These are phyloP conservation scores for Eupleurogrammus muticus DNA, from an alignment of 2,797 vertebrate genomes.

Conservation along the genomic window DNA sequence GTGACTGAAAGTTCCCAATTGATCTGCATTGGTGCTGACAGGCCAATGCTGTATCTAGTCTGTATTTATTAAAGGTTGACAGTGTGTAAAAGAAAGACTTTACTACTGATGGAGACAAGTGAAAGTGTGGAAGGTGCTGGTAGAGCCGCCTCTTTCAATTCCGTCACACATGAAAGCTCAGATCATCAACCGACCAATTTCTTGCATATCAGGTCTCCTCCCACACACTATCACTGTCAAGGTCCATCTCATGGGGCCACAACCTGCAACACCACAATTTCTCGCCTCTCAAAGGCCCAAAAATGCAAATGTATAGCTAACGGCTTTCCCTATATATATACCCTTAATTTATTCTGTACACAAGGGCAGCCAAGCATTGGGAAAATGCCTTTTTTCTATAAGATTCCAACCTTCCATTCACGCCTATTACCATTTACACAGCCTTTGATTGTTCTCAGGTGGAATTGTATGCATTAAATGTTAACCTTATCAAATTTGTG, in stretches of 20 bases:
- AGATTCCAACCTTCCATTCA: conserved; percentile 7
- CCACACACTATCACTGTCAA: conserved; percentile 37
- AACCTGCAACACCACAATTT: conserved; percentile 43
- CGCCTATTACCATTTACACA: conserved; percentile 20
- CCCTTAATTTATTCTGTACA: conserved; percentile 62
- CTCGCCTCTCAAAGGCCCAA: conserved; percentile 38
- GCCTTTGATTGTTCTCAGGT: conserved; percentile 50
- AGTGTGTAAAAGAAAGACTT: conserved; percentile 59
- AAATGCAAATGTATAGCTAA: conserved; percentile 63
- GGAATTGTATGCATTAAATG: conserved; percentile 40
- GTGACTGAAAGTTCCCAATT: conserved; percentile 49
- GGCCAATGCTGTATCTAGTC: conserved; percentile 61
- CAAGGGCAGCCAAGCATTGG: conserved; percentile 42
- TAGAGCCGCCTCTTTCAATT: conserved; percentile 56
- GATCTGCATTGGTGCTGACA: conserved; percentile 63
- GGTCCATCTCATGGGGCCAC: conserved; percentile 44
- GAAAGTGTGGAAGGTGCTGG: conserved; percentile 36
- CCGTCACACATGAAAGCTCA: conserved; percentile 64
- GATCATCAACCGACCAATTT: conserved; percentile 54
- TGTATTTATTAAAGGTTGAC: conserved; percentile 73
- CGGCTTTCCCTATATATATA: conserved; percentile 41
- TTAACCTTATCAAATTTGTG: conserved; percentile 44
- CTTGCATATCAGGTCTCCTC: conserved; percentile 56
- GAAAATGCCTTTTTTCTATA: conserved; percentile 16
- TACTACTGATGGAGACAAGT: conserved; percentile 69